Conservation (phyloP, 2,113 vertebrate genomes). For the Megalops atlanticus region DNA sequence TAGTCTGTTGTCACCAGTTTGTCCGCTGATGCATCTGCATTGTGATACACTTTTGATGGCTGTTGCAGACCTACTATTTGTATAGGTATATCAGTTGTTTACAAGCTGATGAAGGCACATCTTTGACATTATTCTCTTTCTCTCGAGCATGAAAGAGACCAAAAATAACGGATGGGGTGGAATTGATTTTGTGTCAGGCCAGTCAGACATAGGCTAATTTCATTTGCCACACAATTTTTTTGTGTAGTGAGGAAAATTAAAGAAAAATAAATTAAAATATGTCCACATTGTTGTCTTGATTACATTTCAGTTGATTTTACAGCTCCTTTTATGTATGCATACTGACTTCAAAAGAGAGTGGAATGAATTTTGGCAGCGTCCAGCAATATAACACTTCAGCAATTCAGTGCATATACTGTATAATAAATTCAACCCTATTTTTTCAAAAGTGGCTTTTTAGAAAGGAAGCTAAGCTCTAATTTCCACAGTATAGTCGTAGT, state of each 20-base stretch:
- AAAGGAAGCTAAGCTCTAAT: neutral
- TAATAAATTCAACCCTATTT: neutral
- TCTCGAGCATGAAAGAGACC: neutral
- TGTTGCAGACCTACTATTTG: no score
- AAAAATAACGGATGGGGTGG: neutral
- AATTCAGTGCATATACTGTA: neutral
- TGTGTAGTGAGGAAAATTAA: neutral
- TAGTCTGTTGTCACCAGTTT: no score
- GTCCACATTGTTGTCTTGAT: neutral
- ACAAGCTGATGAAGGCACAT: neutral
- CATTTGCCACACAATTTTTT: neutral
- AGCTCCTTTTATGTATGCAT: neutral
- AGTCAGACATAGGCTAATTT: neutral
- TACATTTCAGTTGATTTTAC: neutral
- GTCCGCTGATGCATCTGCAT: no score
- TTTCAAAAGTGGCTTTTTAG: neutral
- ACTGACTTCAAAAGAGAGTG: neutral
- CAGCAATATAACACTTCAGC: neutral
- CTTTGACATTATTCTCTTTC: neutral
- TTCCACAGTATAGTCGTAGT: neutral
- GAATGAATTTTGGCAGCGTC: neutral
- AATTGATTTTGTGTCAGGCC: neutral
- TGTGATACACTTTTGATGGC: no score
- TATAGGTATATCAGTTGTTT: no score
- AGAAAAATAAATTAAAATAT: no score